Evolutionary conservation across 2,113 vertebrate species (phyloP).

Genomic region (Oenanthe melanoleuca): DNA sequence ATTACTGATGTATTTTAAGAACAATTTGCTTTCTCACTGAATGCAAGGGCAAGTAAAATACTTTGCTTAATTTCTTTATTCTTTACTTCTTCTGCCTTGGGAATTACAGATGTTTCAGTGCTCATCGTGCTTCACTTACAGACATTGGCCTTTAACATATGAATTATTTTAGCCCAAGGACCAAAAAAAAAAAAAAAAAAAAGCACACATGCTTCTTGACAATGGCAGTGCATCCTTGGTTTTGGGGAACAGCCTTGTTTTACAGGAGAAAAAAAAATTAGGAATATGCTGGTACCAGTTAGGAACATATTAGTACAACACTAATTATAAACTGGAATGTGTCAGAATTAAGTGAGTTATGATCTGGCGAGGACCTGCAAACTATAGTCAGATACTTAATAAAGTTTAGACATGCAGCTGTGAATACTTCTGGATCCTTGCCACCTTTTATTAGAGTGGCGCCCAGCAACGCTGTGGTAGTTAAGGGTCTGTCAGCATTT

Average conservation of each 20-base stretch:
- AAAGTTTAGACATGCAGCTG: conserved; percentile 78
- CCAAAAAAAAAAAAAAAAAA: not conserved
- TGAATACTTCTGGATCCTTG: conserved; percentile 72
- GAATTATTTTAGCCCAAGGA: conserved; percentile 34
- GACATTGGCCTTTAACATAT: not conserved
- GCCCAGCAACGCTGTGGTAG: conserved; percentile 65
- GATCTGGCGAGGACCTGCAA: conserved; percentile 72
- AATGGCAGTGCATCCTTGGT: conserved; percentile 46
- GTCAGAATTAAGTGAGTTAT: conserved; percentile 76
- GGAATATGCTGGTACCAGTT: conserved; percentile 48
- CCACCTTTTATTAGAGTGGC: conserved; percentile 76
- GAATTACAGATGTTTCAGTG: not conserved
- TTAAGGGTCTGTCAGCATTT: conserved; percentile 73
- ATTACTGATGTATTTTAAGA: conserved; percentile 2
- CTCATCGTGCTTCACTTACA: not conserved
- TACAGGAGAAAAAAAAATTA: conserved; percentile 50
- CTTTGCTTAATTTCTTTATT: not conserved
- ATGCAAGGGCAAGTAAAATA: not conserved
- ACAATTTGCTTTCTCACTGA: not conserved
- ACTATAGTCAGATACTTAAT: conserved; percentile 80
- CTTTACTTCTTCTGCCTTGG: not conserved
- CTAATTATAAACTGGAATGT: conserved; percentile 79
- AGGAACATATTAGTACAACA: conserved; percentile 73
- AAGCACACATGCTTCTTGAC: not conserved
- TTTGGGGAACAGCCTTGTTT: conserved; percentile 43